Percentiles rank a stretch among this genome's conserved stretches.
Conservation (phyloP, 2,797 vertebrate species). For the Chelon labrosus region DNA sequence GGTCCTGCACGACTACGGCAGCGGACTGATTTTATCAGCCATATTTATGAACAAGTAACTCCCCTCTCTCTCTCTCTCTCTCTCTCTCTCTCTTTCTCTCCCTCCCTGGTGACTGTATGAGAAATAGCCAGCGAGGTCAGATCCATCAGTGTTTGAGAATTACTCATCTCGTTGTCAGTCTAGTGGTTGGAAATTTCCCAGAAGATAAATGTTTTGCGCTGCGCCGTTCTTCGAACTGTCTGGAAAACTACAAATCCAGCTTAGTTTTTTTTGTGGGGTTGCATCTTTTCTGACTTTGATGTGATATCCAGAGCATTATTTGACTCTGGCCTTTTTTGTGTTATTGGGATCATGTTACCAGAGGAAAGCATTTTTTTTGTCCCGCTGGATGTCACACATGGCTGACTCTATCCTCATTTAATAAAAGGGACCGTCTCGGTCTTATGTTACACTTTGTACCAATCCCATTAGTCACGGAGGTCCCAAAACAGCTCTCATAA, state of each 20-base stretch:
- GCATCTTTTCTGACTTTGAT: conserved; percentile 34
- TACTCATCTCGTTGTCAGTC: conserved; percentile 30
- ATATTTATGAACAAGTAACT: conserved; percentile 73
- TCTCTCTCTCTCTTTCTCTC: neutral
- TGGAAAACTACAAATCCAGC: conserved; percentile 2
- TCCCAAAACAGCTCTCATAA: neutral
- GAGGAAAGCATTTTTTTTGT: conserved; percentile 30
- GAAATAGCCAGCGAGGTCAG: conserved; percentile 37
- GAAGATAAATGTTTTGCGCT: conserved; percentile 35
- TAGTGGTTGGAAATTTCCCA: conserved; percentile 35
- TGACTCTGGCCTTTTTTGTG: conserved; percentile 43
- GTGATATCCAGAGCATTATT: conserved; percentile 43
- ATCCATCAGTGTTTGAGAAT: conserved; percentile 33
- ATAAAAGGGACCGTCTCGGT: conserved; percentile 25
- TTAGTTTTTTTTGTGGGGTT: conserved; percentile 1
- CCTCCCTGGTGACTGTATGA: conserved; percentile 40
- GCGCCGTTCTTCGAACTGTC: neutral
- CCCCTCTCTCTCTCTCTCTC: neutral
- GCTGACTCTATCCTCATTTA: conserved; percentile 39
- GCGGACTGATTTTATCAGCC: conserved; percentile 73
- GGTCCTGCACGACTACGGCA: conserved; percentile 49
- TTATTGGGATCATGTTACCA: conserved; percentile 39
- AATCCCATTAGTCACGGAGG: neutral
- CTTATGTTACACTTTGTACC: conserved; percentile 29
- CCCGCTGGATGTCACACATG: conserved; percentile 38